These are phyloP conservation scores for Peromyscus leucopus DNA, from an alignment of 2,113 vertebrate genomes.

Conservation along the genomic window DNA sequence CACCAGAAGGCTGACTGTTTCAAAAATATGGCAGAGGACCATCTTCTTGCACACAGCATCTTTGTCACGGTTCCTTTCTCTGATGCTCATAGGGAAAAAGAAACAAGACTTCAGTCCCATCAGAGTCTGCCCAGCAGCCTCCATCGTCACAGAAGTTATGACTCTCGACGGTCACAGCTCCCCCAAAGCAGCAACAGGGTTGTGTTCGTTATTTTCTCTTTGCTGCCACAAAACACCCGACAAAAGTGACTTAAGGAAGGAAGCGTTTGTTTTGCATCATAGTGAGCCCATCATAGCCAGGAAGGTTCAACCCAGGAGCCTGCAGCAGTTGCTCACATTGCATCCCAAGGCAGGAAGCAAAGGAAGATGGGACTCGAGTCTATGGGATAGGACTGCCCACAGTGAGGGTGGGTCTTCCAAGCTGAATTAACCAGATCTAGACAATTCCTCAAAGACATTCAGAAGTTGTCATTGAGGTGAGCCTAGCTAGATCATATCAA, in stretches of 20 bases:
- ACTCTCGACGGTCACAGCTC: rapidly evolving
- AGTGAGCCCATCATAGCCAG: too few relatives aligned
- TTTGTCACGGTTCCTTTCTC: background rate
- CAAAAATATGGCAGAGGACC: background rate
- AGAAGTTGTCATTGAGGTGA: background rate
- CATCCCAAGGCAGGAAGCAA: background rate
- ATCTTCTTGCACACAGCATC: background rate
- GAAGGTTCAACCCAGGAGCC: background rate
- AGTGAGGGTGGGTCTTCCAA: background rate
- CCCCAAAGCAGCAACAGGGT: background rate
- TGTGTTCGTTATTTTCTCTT: background rate
- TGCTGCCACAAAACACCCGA: background rate
- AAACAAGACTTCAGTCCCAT: background rate
- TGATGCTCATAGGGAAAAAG: background rate
- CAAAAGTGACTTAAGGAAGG: background rate
- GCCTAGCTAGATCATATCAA: background rate
- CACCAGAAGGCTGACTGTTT: background rate
- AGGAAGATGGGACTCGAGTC: background rate
- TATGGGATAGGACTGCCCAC: background rate
- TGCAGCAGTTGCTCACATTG: background rate
- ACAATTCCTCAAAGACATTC: background rate
- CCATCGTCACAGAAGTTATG: background rate
- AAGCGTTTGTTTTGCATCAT: background rate
- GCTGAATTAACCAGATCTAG: background rate
- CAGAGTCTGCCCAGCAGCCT: background rate